Conservation (phyloP, 1,140 invertebrate genomes). For the Eumaeus atala region DNA sequence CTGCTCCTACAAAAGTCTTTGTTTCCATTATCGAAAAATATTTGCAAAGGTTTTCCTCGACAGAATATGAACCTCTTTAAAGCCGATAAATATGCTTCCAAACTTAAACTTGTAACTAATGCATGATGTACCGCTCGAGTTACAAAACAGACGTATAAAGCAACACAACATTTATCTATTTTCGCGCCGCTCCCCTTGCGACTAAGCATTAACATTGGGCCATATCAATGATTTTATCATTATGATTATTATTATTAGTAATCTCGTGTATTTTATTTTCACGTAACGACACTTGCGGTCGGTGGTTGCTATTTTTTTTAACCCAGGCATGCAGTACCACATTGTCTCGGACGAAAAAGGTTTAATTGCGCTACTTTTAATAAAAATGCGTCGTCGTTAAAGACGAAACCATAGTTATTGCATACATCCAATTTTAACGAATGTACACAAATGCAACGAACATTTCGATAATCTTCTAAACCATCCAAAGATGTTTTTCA, state of each 20-base stretch:
- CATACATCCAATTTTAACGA: constrained; percentile 16
- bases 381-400: constrained; percentile 14
- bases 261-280: no score
- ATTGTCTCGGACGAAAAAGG: constrained; percentile 12
- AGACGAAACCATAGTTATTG: constrained; percentile 17
- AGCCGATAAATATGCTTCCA: constrained; percentile 1
- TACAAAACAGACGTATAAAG: constrained; percentile 30
- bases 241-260: no score
- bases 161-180: constrained; percentile 15
- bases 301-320: constrained; percentile 13
- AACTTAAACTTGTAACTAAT: constrained; percentile 12
- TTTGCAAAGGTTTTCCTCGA: constrained; percentile 13
- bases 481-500: no score
- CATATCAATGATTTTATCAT: constrained; percentile 1
- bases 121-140: constrained; percentile 12
- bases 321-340: neutral
- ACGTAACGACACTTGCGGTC: neutral
- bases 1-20: constrained; percentile 23
- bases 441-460: constrained; percentile 13
- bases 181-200: constrained; percentile 25
- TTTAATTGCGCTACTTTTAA: constrained; percentile 17
- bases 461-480: no score
- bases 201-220: constrained; percentile 36
- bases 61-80: constrained; percentile 12
- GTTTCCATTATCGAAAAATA: constrained; percentile 26